Conservation (phyloP, 2,113 vertebrate genomes). For the Amphiprion percula region DNA sequence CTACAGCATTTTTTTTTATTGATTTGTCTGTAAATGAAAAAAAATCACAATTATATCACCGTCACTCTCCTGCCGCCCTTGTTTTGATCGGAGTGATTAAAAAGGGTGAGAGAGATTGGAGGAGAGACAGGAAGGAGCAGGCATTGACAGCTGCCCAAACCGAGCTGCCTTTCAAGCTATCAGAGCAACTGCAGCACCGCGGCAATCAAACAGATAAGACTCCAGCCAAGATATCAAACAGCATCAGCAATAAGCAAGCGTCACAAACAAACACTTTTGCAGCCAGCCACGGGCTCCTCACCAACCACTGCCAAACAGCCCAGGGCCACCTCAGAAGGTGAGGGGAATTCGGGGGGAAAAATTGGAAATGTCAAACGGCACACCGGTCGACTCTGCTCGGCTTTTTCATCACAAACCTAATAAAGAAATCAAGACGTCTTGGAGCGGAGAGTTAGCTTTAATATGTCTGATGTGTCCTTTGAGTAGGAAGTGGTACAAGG, state of each 20-base stretch:
- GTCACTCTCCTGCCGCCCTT: constrained; percentile 23
- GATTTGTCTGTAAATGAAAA: constrained; percentile 5
- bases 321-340: constrained; percentile 30
- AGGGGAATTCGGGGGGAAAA: not conserved
- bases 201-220: constrained; percentile 66
- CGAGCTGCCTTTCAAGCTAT: constrained; percentile 59
- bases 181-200: constrained; percentile 59
- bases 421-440: not conserved
- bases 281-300: constrained; percentile 37
- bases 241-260: constrained; percentile 72
- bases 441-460: not conserved
- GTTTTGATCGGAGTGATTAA: constrained; percentile 61
- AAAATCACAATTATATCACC: constrained; percentile 35
- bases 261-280: constrained; percentile 53
- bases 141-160: constrained; percentile 62
- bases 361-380: constrained; percentile 42
- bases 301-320: constrained; percentile 33
- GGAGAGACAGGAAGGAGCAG: constrained; percentile 19
- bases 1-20: constrained; percentile 4
- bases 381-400: not conserved
- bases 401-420: constrained; percentile 13
- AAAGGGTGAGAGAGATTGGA: not conserved
- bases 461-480: not conserved
- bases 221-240: constrained; percentile 72
- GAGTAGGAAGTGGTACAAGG: not conserved